Percentiles rank a stretch among this genome's conserved stretches.
These are phyloP conservation scores for Acromyrmex heyeri DNA, from an alignment of 1,140 invertebrate species.

Conservation along the genomic window DNA sequence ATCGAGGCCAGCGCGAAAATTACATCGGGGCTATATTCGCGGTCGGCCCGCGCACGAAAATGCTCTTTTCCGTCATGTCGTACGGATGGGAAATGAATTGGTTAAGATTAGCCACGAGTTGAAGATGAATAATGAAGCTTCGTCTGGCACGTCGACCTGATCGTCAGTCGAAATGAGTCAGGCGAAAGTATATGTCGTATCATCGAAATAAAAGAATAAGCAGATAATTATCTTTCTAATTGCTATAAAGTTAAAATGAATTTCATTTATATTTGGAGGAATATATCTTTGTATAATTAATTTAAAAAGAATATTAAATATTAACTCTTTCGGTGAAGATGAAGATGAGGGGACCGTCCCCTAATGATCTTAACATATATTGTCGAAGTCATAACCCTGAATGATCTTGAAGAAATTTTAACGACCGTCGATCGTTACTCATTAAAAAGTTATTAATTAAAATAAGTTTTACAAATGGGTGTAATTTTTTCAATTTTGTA, in stretches of 20 bases:
- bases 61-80: constrained; percentile 41
- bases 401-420: too few species aligned
- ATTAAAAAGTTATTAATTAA: too few species aligned
- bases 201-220: constrained; percentile 6
- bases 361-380: too few species aligned
- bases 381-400: too few species aligned
- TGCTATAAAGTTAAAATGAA: neutral
- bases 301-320: constrained; percentile 13
- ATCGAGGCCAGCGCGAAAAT: constrained; percentile 49
- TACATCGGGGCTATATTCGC: constrained; percentile 47
- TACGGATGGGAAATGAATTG: constrained; percentile 37
- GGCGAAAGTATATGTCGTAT: neutral
- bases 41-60: neutral
- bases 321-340: neutral
- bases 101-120: constrained; percentile 34
- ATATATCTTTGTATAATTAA: neutral
- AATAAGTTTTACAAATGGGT: too few species aligned
- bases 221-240: neutral
- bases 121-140: constrained; percentile 32
- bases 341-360: too few species aligned
- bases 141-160: constrained; percentile 44
- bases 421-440: too few species aligned
- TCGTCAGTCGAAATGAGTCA: neutral
- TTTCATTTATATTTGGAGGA: neutral
- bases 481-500: too few species aligned